Base-by-base conservation (phyloP, 2,797 vertebrate genomes). In the Falco columbarius region DNA sequence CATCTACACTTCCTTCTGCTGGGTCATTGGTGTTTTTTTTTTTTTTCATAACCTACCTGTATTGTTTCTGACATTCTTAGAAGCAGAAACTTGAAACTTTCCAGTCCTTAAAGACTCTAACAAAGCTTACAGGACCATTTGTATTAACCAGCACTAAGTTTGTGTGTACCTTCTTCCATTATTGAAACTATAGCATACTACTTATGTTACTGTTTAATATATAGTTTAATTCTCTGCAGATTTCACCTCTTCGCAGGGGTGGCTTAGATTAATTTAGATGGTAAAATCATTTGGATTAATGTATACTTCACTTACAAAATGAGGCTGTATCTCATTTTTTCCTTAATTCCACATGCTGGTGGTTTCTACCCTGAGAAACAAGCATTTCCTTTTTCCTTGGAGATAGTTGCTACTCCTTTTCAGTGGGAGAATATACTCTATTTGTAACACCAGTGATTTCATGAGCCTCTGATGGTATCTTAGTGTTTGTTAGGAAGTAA, bases 21-120 rank as follows among this genome's bases (percentile, higher is more conserved):
- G 3, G 15, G 8, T 40, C 0, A 2, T 8, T 40, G 5, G 11
- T 11, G 38, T 11, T 40, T 40, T 40, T 14, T 20, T 24, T 47
- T 74, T 24, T 47, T 74, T 58, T 10, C 17, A 15, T 32, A 76
- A 38, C 9, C 4, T 73, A 6, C 32, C 10, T 42, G 1, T 67
- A 5, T 71, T 88, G 12, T 44, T 83, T 83, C 36, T 83, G 58
- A 49, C 7, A 17, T 88, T 66, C 22, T 54, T 83, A 67, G n/a
- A 75, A 38, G 15, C 21, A 90, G 54, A 46, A 54, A n/a, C 24
- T 85, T 62, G 47, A 62, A 90, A 59, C 21, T 65, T 74, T 59
- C 18, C 23, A 5, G 20, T 66, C 42, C 30, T 42, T 36, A 70
- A 62, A 72, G 62, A 46, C 40, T 54, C 36, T 38, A 1, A 38